A percentile compares a stretch with the other conserved stretches of the same genome.
phyloP scores from a whole-genome alignment of 2,888 invertebrate genomes.

The Diadromus collaris region DNA sequence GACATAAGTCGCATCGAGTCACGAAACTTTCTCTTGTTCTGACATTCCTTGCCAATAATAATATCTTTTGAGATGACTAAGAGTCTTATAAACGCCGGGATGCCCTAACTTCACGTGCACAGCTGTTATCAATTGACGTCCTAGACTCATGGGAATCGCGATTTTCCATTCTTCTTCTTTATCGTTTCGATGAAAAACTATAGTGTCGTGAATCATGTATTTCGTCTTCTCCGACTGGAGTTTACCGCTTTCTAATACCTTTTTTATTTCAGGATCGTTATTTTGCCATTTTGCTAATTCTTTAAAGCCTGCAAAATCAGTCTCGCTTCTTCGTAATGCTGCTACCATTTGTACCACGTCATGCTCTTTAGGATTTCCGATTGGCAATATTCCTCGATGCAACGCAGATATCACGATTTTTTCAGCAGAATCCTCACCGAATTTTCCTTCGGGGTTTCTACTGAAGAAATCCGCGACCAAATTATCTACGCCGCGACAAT shows the following conservation, averaged over 20 bases:
- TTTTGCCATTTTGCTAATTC: neutral
- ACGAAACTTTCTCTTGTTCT: constrained; percentile 34
- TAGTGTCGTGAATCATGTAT: neutral
- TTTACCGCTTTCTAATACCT: neutral
- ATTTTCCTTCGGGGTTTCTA: constrained; percentile 60
- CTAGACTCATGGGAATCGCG: constrained; percentile 5
- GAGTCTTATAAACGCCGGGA: constrained; percentile 44
- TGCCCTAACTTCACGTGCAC: constrained; percentile 50
- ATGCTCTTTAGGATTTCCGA: neutral
- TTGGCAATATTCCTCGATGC: neutral
- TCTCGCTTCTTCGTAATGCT: neutral
- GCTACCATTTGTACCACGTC: neutral
- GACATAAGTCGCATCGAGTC: constrained; percentile 59
- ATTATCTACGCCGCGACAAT: constrained; percentile 67
- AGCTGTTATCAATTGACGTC: neutral
- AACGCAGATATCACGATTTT: constrained; percentile 8
- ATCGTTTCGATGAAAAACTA: constrained; percentile 3
- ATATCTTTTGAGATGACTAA: constrained; percentile 25
- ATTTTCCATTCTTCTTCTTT: constrained; percentile 25
- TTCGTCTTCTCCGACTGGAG: neutral
- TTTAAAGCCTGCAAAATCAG: neutral
- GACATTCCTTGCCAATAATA: constrained; percentile 46
- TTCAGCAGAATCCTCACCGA: constrained; percentile 15
- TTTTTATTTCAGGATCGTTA: neutral
- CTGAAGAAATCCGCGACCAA: constrained; percentile 68